Base-by-base conservation (phyloP, 2,113 vertebrate species). In the Xyrauchen texanus region DNA sequence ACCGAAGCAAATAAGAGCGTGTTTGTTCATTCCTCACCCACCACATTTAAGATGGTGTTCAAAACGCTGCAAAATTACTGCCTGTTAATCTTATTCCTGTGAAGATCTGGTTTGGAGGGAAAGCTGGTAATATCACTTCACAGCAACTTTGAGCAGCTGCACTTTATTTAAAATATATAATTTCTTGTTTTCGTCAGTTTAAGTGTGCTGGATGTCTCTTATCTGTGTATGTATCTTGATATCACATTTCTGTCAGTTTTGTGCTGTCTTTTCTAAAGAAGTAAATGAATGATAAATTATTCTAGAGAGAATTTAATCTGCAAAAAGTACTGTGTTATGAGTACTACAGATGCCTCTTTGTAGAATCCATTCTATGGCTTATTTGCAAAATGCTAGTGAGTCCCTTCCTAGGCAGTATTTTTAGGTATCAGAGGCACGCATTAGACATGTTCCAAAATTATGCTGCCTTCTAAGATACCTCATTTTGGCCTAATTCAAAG, bases 31-130 rank as follows among this genome's bases (percentile, higher is more conserved):
- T 83, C 88, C 80, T 77, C 86, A 89, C 90, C 87, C 85, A 84
- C 68, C 90, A 87, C 89, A 89, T 87, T 90, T 88, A 88, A 90
- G 89, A 90, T 90, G 89, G 91, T 90, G 88, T 90, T 90, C 76
- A 78, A 85, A 90, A 88, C 60, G n/a, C 61, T 88, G 88, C 92
- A 77, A 90, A 86, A 91, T 88, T 90, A 87, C 89, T 86, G 53
- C 85, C 62, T 82, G 83, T 81, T 88, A 87, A 86, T 87, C 86
- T 81, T 76, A 64, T 71, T 63, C 21, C 46, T 57, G 46, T 15
- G 46, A 49, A 73, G 45, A 12, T 53, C 21, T 61, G n/a, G 44
- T 60, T 34, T 55, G 52, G 15, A 76, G 45, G 11, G 42, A 42
- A 53, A 51, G 16, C 72, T 74, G 72, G 45, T 63, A 74, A 74